Base-by-base conservation (phyloP, 1,140 invertebrate genomes). In the Coptotermes formosanus region DNA sequence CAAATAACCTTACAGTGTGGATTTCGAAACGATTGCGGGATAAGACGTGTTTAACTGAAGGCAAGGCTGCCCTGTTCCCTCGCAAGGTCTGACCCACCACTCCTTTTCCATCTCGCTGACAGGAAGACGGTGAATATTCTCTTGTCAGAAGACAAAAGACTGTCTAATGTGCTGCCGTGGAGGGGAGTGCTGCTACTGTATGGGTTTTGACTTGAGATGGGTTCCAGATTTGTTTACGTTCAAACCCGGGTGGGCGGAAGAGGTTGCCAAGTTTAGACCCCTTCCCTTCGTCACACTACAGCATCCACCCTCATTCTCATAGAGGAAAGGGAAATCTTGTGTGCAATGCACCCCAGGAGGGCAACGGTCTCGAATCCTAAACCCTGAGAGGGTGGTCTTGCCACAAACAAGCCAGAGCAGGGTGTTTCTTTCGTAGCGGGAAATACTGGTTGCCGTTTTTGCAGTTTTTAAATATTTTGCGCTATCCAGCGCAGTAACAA, bases 191-290 rank as follows among this genome's bases (percentile, higher is more conserved):
- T 25, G 25, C n/a, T n/a, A 25, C 64, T 75, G 64, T 25, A 75
- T 75, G 64, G 82, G 82, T 75, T 75, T 75, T 75, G 64, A 75
- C 64, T 75, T 75, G 64, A 85, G 85, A 85, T 82, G 85, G 85
- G 59, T 85, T 85, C 85, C 85, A 85, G 85, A 85, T 82, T 85
- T 85, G 85, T 85, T 85, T 85, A 85, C 85, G 75, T 85, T 85
- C 45, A 85, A 69, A 85, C 45, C 85, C 85, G 85, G 85, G 85
- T 85, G 85, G 85, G 85, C 85, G 85, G 85, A 85, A 85, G 75
- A 85, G 85, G 85, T 85, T 85, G 85, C 85, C 85, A 85, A 85
- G 85, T 85, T 85, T 85, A 84, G 64, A 8, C 64, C 55, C 64
- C 52, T 75, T 75, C 64, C 64, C 64, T 55, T 55, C 52, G 14